These are phyloP conservation scores for Tetramorium bicarinatum DNA, from an alignment of 2,888 invertebrate species.

Conservation along the genomic window DNA sequence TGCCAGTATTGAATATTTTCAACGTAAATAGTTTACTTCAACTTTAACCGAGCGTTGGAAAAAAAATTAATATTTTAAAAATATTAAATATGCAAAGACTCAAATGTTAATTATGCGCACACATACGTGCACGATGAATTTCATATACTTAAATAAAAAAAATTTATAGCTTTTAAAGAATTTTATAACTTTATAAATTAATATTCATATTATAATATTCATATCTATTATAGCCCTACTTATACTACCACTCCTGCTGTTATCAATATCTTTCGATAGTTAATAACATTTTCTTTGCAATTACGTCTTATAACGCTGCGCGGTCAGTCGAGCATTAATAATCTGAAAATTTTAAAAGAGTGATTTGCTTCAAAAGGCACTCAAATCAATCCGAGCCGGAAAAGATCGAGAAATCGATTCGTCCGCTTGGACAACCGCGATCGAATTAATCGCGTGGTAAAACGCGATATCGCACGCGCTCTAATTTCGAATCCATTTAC, in stretches of 20 bases:
- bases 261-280: neutral
- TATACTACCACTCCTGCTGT: neutral
- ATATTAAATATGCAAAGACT: neutral
- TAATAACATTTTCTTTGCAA: conserved; percentile 12
- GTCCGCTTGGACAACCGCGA: conserved; percentile 35
- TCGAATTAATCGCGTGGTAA: conserved; percentile 57
- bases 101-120: neutral
- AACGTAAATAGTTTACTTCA: neutral
- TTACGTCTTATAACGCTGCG: neutral
- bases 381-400: neutral
- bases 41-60: neutral
- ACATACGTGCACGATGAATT: neutral
- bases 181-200: neutral
- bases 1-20: conserved; percentile 5
- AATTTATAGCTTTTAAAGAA: neutral
- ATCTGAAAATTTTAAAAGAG: conserved; percentile 24
- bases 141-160: neutral
- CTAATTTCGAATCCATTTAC: conserved; percentile 60
- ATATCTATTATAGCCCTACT: neutral
- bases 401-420: conserved; percentile 51
- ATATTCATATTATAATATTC: neutral
- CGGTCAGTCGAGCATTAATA: neutral
- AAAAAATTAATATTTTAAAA: neutral
- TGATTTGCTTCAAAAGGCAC: neutral
- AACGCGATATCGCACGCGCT: conserved; percentile 54